Evolutionary conservation across 2,113 vertebrate genomes (phyloP).

Genomic region (Reinhardtius hippoglossoides): DNA sequence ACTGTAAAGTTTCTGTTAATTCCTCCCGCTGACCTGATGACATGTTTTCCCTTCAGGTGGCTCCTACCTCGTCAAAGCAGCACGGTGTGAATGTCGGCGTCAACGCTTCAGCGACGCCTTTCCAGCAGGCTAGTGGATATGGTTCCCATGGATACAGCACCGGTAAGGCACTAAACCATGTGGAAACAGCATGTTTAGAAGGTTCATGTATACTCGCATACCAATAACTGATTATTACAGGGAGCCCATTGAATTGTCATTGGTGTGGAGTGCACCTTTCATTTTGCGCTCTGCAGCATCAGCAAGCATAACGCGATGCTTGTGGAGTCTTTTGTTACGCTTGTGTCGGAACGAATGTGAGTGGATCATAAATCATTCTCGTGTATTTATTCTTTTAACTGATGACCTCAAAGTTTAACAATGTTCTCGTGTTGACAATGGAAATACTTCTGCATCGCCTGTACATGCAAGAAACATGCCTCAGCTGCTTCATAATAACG

Average conservation of each 20-base stretch:
- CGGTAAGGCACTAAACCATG: slow-evolving; percentile 80
- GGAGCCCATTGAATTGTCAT: slow-evolving; percentile 24
- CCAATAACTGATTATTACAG: slow-evolving; percentile 32
- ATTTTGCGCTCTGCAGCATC: slow-evolving; percentile 25
- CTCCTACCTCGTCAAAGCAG: slow-evolving; percentile 98
- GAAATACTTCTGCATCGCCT: slow-evolving; percentile 1
- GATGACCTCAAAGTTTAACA: not conserved
- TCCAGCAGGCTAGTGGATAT: slow-evolving; percentile 96
- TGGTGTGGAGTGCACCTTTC: slow-evolving; percentile 25
- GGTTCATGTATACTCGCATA: slow-evolving; percentile 27
- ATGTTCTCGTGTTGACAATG: not conserved
- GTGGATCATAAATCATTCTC: slow-evolving; percentile 15
- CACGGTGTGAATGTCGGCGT: slow-evolving; percentile 98
- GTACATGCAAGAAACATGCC: slow-evolving; percentile 4
- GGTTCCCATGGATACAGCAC: slow-evolving; percentile 96
- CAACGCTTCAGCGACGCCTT: slow-evolving; percentile 93
- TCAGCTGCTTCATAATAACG: not conserved
- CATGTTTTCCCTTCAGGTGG: slow-evolving; percentile 83
- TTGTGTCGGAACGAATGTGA: slow-evolving; percentile 22
- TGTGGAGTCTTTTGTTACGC: slow-evolving; percentile 24
- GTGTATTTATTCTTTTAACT: not conserved
- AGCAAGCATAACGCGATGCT: slow-evolving; percentile 41
- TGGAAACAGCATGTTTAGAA: slow-evolving; percentile 25
- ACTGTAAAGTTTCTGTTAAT: too few relatives aligned
- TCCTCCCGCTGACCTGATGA: not conserved